A percentile compares a stretch with the other conserved stretches of the same genome.
phyloP scores from a whole-genome alignment of 2,797 vertebrate species.

The Aldrovandia affinis region DNA sequence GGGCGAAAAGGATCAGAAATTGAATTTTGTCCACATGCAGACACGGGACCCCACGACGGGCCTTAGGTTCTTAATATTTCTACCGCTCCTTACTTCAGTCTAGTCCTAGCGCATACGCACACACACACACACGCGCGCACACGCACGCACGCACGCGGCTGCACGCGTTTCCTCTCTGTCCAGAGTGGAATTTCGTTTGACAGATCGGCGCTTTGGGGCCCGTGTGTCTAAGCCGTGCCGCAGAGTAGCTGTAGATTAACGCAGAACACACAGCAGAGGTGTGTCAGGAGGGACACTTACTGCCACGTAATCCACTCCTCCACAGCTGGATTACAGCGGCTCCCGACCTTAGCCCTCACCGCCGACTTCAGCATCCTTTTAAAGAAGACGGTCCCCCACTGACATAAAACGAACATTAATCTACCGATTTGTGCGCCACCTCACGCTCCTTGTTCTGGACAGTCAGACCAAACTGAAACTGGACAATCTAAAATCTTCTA shows the following conservation, averaged over 20 bases:
- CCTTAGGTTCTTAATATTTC: background rate
- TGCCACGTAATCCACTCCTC: background rate
- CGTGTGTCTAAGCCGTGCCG: background rate
- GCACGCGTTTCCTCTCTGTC: conserved; percentile 1
- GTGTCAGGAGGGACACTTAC: background rate
- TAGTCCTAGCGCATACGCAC: background rate
- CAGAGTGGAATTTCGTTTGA: conserved; percentile 10
- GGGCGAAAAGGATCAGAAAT: background rate
- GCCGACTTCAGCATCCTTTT: background rate
- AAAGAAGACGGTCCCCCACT: background rate
- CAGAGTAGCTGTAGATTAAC: conserved; percentile 7
- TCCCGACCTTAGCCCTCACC: background rate
- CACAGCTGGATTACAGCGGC: background rate
- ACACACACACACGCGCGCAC: background rate
- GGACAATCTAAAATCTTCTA: no score
- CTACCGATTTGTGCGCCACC: no score
- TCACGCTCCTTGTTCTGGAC: no score
- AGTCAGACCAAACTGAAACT: no score
- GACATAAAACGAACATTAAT: background rate
- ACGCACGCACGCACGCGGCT: background rate
- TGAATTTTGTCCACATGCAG: background rate
- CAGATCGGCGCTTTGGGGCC: conserved; percentile 3
- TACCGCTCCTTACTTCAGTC: background rate
- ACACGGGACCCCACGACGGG: background rate
- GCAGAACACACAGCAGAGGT: background rate